Evolutionary conservation across 2,888 invertebrate genomes (phyloP).

Genomic region (Ellobium chinense): DNA sequence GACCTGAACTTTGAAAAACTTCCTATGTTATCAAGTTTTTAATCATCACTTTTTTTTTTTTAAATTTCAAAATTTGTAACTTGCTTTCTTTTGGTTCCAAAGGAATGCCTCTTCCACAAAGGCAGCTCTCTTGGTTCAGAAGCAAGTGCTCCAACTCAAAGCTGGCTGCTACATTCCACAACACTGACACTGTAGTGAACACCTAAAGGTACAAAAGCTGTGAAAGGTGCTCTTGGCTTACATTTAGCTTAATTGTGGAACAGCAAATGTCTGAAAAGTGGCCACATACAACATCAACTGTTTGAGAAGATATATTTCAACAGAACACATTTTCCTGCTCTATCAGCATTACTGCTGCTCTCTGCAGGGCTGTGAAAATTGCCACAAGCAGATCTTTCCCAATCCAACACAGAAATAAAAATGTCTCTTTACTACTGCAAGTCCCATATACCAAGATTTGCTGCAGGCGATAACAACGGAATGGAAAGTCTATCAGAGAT

Average conservation of each 20-base stretch:
- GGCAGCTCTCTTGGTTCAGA: not conserved
- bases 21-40: too few relatives aligned
- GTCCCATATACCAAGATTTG: not conserved
- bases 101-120: not conserved
- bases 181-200: constrained; percentile 22
- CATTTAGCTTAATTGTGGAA: not conserved
- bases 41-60: too few relatives aligned
- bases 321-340: not conserved
- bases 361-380: not conserved
- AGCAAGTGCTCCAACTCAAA: not conserved
- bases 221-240: constrained; percentile 18
- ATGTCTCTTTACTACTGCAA: not conserved
- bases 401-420: too few relatives aligned
- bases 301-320: not conserved
- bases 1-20: too few relatives aligned
- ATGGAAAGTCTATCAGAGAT: not conserved
- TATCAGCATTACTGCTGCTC: not conserved
- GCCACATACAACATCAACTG: constrained; percentile 16
- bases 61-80: too few relatives aligned
- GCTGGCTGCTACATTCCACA: not conserved
- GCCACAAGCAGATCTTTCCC: not conserved
- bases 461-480: not conserved
- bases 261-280: not conserved
- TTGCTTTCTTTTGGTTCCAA: too few relatives aligned
- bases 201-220: constrained; percentile 29